Evolutionary conservation across 2,797 vertebrate genomes (phyloP).

Genomic region (Enteromius radiatus): DNA sequence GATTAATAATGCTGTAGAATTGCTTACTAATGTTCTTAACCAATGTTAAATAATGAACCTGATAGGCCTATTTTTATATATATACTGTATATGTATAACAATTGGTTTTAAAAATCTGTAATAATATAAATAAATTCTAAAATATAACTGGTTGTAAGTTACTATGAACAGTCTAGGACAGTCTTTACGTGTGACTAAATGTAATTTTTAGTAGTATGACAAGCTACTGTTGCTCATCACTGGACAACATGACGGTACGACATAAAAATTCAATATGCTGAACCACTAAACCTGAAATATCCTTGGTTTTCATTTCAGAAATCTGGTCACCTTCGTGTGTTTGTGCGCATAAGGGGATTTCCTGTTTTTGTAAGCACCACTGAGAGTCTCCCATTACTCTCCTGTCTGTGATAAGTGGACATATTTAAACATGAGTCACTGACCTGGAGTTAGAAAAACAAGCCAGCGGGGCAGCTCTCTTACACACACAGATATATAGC

Average conservation of each 20-base stretch:
- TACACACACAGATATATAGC: not conserved
- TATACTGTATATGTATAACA: not conserved
- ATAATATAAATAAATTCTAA: not conserved
- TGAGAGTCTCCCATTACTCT: conserved; percentile 56
- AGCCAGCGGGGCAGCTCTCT: conserved; percentile 39
- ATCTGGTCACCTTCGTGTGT: conserved; percentile 11
- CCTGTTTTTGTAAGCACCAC: conserved; percentile 53
- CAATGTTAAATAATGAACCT: too few species aligned
- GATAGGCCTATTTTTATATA: too few species aligned
- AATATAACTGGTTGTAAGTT: not conserved
- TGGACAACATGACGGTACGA: not conserved
- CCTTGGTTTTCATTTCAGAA: not conserved
- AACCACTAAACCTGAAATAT: not conserved
- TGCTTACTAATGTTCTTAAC: too few species aligned
- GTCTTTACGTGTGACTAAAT: not conserved
- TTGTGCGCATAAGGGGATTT: conserved; percentile 44
- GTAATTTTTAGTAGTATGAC: not conserved
- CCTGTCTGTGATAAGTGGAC: conserved; percentile 57
- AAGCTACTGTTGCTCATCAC: not conserved
- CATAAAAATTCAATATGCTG: not conserved
- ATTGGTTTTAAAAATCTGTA: not conserved
- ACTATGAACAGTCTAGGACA: not conserved
- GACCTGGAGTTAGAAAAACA: conserved; percentile 61
- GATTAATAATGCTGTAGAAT: too few species aligned
- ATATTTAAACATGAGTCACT: conserved; percentile 62